Conservation (phyloP, 2,888 invertebrate genomes). For the Rotaria socialis region DNA sequence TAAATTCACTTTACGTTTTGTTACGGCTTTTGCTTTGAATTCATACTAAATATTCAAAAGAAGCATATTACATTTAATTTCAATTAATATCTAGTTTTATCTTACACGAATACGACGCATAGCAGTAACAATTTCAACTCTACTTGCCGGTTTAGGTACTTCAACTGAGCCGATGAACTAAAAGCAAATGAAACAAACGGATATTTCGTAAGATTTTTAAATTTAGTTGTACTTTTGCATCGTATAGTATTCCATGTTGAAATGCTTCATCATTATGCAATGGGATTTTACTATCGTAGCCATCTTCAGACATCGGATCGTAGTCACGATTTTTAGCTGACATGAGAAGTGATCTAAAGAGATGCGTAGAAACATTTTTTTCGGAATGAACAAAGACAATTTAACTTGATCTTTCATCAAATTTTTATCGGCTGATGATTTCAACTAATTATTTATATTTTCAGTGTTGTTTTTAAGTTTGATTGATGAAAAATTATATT, state of each 20-base stretch:
- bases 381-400: neutral
- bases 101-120: conserved; percentile 95
- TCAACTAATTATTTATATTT: neutral
- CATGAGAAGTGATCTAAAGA: neutral
- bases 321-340: neutral
- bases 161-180: conserved; percentile 98
- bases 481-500: no score
- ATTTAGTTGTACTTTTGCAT: conserved; percentile 76
- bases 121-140: conserved; percentile 96
- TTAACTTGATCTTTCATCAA: neutral
- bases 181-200: conserved; percentile 60
- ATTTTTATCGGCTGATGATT: neutral
- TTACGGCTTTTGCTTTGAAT: conserved; percentile 93
- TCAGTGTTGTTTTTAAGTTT: no score
- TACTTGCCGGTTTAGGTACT: conserved; percentile 87
- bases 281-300: conserved; percentile 70
- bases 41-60: conserved; percentile 74
- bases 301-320: conserved; percentile 34
- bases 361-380: neutral
- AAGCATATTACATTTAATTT: neutral
- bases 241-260: conserved; percentile 89
- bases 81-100: conserved; percentile 49
- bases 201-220: neutral
- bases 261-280: conserved; percentile 92
- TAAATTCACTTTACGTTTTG: conserved; percentile 91